These are phyloP conservation scores for Caenorhabditis panamensis DNA, from an alignment of 2,888 invertebrate species.

Conservation along the genomic window DNA sequence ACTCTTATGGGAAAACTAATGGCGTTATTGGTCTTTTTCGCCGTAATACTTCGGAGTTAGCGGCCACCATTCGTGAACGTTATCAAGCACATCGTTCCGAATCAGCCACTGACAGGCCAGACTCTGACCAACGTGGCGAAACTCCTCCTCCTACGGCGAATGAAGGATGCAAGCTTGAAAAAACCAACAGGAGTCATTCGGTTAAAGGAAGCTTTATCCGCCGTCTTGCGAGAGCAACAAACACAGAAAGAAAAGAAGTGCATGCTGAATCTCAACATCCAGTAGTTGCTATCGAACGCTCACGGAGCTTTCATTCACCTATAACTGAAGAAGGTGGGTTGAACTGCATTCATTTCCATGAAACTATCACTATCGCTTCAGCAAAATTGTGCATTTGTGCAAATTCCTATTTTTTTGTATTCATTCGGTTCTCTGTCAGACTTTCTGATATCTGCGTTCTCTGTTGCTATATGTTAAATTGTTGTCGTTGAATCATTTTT, in stretches of 20 bases:
- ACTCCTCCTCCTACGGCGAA: constrained; percentile 43
- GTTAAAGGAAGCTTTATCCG: constrained; percentile 69
- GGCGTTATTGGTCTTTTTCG: constrained; percentile 64
- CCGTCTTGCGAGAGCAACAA: constrained; percentile 55
- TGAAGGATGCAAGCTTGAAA: constrained; percentile 16
- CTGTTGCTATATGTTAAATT: no score
- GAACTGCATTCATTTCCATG: no score
- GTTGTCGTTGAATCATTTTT: no score
- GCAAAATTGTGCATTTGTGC: no score
- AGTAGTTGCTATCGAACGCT: constrained; percentile 39
- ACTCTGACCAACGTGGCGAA: constrained; percentile 43
- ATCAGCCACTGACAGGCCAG: constrained; percentile 60
- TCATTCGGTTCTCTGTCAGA: no score
- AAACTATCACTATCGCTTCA: no score
- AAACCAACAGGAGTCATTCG: constrained; percentile 60
- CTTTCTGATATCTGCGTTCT: no score
- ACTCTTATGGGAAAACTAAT: no score
- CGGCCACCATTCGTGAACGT: constrained; percentile 59
- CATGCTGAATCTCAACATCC: no score
- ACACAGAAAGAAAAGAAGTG: constrained; percentile 47
- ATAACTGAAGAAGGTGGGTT: constrained; percentile 68
- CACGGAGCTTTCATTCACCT: constrained; percentile 66
- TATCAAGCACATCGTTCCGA: constrained; percentile 56
- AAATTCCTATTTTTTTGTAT: no score
- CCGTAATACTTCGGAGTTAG: constrained; percentile 66